Evolutionary conservation across 2,797 vertebrate species (phyloP), one percentile per base, ranked within the genome.

Genomic region (Sebastes alutus): DNA sequence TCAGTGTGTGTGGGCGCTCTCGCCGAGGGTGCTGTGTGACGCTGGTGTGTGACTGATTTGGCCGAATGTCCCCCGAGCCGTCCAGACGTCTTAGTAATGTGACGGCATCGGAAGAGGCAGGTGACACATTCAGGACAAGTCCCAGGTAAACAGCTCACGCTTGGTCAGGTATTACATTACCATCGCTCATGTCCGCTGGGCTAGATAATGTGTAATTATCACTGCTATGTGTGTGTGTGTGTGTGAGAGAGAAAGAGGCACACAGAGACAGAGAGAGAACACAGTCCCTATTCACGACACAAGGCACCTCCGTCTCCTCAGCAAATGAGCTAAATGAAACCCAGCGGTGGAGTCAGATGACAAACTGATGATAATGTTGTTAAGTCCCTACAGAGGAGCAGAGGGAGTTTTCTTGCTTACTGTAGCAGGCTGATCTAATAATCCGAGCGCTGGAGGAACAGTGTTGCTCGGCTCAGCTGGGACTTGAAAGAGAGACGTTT

Each of bases 51-150:
- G 72, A 75, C 72, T 74, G 87, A 83, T 76, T 77, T 76, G 75
- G 77, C 77, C 25, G 4, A 54, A 68, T 74, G 64, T 81, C 65
- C 81, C 75, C 75, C 3, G 63, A 85, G 84, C 56, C 72, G 78
- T 82, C 77, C 85, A 70, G 59, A 64, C 72, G 2, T 86, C 64
- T 77, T 49, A 71, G 78, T 78, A 55, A 78, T 60, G 80, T 85
- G 91, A 88, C 61, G 25, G 59, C 61, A 85, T 72, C 42, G 74
- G 80, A 90, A 79, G 82, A 87, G 86, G 78, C 86, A 89, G 84
- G 80, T 85, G 89, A 91, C 92, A 87, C 84, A 80, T 92, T 87
- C 59, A 82, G 89, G 85, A 87, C 83, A 80, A 80, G 77, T 90
- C 69, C 55, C 81, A 85, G 84, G 85, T 91, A 85, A 87, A 88